Conservation (phyloP, 2,797 vertebrate species). For the Luscinia megarhynchos region DNA sequence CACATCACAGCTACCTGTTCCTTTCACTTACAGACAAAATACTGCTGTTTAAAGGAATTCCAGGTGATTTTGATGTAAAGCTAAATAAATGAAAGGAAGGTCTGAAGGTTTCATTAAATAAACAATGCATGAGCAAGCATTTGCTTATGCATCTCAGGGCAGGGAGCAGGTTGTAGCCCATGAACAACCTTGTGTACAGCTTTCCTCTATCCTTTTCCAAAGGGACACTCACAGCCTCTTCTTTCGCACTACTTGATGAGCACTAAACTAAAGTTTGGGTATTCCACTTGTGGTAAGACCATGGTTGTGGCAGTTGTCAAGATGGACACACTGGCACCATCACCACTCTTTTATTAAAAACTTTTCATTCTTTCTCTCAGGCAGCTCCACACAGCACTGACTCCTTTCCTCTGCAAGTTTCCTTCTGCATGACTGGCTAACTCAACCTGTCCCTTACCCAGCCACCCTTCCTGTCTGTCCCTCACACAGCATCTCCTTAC, state of each 20-base stretch:
- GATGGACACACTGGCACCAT: too few species aligned
- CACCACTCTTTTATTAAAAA: too few species aligned
- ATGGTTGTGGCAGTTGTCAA: too few species aligned
- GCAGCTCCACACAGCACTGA: too few species aligned
- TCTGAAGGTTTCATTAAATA: not conserved
- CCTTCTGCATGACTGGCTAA: too few species aligned
- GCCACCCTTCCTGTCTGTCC: too few species aligned
- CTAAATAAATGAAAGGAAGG: not conserved
- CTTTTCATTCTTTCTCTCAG: too few species aligned
- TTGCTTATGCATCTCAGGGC: not conserved
- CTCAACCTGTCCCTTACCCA: too few species aligned
- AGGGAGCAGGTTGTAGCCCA: not conserved
- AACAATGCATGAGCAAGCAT: not conserved
- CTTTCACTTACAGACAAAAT: not conserved
- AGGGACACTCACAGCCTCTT: not conserved
- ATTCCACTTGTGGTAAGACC: not conserved
- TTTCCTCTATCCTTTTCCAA: not conserved
- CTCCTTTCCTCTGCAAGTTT: too few species aligned
- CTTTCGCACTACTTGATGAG: not conserved
- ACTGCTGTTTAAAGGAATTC: not conserved
- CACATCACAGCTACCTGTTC: not conserved
- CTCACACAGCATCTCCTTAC: too few species aligned
- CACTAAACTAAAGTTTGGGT: not conserved
- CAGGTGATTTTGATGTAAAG: not conserved
- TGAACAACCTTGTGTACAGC: not conserved